Evolutionary conservation across 2,888 invertebrate species (phyloP), one percentile per base, ranked within the genome.

Genomic region (Choristoneura rosaceana): DNA sequence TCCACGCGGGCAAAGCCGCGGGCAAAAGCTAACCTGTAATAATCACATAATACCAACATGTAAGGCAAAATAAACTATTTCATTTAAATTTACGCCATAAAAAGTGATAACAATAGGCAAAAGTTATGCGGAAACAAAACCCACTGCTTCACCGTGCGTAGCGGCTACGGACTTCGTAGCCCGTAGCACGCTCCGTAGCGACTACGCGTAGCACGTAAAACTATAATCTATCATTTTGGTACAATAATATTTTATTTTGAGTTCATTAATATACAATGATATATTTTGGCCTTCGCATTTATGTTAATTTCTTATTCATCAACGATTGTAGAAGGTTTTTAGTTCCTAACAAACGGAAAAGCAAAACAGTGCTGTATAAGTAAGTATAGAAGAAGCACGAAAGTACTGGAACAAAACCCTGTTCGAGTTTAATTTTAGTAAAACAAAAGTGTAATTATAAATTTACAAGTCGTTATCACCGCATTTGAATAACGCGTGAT

Each of bases 131-230:
- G 5, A 5, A n/a, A 15, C 38, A 38, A n/a, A 50, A 14, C 7
- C 50, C n/a, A 50, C 8, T 9, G 25, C 52, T 55, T 25, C 25
- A 55, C 55, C 55, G 10, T n/a, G n/a, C 25, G 55, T 55, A 55
- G 55, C 55, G 4, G 25, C 25, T 55, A 17, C 25, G 25, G 25
- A 9, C 10, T 55, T 25, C 55, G 55, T 55, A 55, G 55, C 55
- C 17, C 55, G 25, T 55, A 55, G 55, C 55, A 25, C 55, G 55
- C 25, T 3, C 12, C 55, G 55, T 55, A 55, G 55, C 55, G 12
- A 10, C 55, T 12, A 17, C 10, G 55, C 55, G 55, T 55, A 55
- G 55, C 55, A 17, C 55, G 55, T 55, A 25, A 55, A 55, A 55
- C 25, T 25, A 25, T 17, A 17, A 15, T 52, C 17, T 52, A 17